Evolutionary conservation across 64 coral and sea anemone genomes (phyloP).

Genomic region (Exaiptasia diaphana): DNA sequence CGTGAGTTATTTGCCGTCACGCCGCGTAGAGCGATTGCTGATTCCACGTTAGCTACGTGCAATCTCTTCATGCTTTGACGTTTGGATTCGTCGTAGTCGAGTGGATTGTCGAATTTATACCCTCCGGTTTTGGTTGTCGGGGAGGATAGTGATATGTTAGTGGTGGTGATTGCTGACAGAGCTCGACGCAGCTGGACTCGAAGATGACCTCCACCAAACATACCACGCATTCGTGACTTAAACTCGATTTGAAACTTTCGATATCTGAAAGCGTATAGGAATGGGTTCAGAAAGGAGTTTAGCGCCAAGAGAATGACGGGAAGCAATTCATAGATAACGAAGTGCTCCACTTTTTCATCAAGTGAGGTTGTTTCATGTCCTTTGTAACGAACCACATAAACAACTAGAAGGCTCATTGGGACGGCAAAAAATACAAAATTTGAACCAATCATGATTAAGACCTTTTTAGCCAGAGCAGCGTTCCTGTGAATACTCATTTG

Average conservation of each 20-base stretch:
- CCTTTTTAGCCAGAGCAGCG: slow-evolving; percentile 15
- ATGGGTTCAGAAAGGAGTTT: slow-evolving; percentile 12
- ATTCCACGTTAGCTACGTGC: too few relatives aligned
- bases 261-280: slow-evolving; percentile 5
- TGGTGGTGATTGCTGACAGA: neutral
- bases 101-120: too few relatives aligned
- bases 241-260: neutral
- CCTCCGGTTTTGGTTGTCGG: too few relatives aligned
- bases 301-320: neutral
- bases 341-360: neutral
- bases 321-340: neutral
- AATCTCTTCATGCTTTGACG: too few relatives aligned
- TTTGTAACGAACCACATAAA: neutral
- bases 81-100: too few relatives aligned
- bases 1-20: too few relatives aligned
- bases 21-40: too few relatives aligned
- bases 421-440: slow-evolving; percentile 25
- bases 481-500: neutral
- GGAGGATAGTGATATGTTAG: too few relatives aligned
- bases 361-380: neutral
- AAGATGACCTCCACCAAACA: neutral
- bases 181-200: neutral
- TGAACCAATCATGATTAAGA: neutral
- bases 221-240: neutral
- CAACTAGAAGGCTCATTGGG: slow-evolving; percentile 22